Percentiles rank a stretch among this genome's conserved stretches.
phyloP scores from a whole-genome alignment of 1,140 invertebrate genomes.

The Caerostris darwini region DNA sequence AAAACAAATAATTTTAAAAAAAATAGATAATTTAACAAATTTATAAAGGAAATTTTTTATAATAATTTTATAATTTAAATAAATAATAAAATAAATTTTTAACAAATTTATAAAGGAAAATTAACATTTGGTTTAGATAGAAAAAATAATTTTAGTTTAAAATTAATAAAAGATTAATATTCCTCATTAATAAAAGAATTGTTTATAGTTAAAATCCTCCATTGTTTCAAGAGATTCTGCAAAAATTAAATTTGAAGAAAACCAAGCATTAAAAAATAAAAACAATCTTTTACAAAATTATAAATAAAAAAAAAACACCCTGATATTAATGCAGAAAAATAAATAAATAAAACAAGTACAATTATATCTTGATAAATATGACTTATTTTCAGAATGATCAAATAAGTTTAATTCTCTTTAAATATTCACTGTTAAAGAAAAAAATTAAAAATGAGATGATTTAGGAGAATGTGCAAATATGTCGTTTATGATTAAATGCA shows the following conservation, averaged over 20 bases:
- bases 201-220: too few species aligned
- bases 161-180: too few species aligned
- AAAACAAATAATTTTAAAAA: not conserved
- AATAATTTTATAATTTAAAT: not conserved
- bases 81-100: not conserved
- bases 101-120: too few species aligned
- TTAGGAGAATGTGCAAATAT: conserved; percentile 72
- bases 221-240: not conserved
- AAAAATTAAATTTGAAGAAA: conserved; percentile 5
- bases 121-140: too few species aligned
- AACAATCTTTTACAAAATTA: not conserved
- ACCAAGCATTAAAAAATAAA: not conserved
- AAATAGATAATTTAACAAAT: not conserved
- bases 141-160: too few species aligned
- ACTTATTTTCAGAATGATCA: conserved; percentile 66
- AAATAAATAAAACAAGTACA: not conserved
- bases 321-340: not conserved
- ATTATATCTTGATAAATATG: conserved; percentile 26
- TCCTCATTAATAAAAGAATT: too few species aligned
- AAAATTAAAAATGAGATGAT: conserved; percentile 72
- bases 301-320: not conserved
- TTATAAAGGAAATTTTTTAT: not conserved
- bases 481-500: conserved; percentile 72
- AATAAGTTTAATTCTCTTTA: conserved; percentile 28
- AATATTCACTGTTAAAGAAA: conserved; percentile 24